Conservation (phyloP, 2,797 vertebrate species). For the Monodelphis domestica region DNA sequence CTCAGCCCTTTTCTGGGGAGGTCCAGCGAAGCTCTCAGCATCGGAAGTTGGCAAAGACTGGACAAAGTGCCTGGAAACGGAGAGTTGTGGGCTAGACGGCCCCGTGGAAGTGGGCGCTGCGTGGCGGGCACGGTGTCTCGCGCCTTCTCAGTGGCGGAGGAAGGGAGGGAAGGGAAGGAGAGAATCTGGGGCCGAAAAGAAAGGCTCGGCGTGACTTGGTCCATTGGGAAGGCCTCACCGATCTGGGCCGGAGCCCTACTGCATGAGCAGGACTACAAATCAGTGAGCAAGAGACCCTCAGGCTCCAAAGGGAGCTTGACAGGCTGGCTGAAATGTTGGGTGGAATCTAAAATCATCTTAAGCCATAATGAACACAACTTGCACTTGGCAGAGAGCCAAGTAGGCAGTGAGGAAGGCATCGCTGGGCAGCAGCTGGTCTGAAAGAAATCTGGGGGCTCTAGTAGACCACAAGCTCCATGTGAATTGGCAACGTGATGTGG, state of each 20-base stretch:
- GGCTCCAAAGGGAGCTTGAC: background rate
- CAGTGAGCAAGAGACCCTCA: background rate
- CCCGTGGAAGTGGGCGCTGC: accelerated
- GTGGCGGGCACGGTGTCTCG: background rate
- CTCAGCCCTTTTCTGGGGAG: background rate
- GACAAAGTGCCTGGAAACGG: background rate
- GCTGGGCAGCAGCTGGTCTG: background rate
- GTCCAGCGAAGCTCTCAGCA: no score
- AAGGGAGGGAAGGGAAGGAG: background rate
- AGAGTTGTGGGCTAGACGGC: background rate
- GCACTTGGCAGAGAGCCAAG: background rate
- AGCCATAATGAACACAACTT: background rate
- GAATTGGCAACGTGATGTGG: background rate
- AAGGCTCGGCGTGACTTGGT: no score
- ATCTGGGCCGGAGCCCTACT: no score
- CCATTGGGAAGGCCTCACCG: background rate
- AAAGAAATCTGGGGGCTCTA: background rate
- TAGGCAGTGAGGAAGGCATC: background rate
- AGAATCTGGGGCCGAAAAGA: background rate
- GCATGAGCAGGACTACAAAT: no score
- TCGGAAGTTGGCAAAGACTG: background rate
- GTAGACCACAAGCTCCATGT: background rate
- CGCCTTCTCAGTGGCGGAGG: background rate
- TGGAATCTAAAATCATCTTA: background rate
- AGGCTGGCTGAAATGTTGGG: background rate